Percentiles rank a stretch among this genome's conserved stretches.
These are phyloP conservation scores for Melinaea menophilus DNA, from an alignment of 2,888 invertebrate genomes.

Conservation along the genomic window DNA sequence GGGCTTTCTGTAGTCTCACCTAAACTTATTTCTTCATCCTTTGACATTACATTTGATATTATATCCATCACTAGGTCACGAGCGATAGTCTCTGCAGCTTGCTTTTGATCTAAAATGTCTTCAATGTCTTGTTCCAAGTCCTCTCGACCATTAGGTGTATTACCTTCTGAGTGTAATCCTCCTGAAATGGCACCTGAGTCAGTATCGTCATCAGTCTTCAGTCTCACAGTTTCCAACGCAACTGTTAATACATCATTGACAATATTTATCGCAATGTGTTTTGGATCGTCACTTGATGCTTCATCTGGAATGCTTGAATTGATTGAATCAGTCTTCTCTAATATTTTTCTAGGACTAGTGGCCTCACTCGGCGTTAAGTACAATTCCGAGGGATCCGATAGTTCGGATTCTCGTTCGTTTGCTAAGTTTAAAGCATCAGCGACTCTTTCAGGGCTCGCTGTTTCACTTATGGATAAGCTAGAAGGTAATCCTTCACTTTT, in stretches of 20 bases:
- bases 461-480: conserved; percentile 69
- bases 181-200: conserved; percentile 73
- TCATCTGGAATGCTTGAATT: conserved; percentile 49
- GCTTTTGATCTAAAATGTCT: conserved; percentile 59
- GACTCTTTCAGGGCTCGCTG: conserved; percentile 68
- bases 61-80: conserved; percentile 61
- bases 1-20: conserved; percentile 41
- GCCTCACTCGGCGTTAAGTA: conserved; percentile 83
- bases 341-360: conserved; percentile 68
- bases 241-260: conserved; percentile 72
- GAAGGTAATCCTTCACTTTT: conserved; percentile 73
- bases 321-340: conserved; percentile 62
- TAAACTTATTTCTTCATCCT: conserved; percentile 40
- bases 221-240: conserved; percentile 64
- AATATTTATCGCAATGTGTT: conserved; percentile 66
- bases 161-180: conserved; percentile 66
- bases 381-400: conserved; percentile 83
- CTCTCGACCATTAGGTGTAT: conserved; percentile 68
- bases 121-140: conserved; percentile 69
- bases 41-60: conserved; percentile 50
- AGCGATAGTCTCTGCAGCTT: conserved; percentile 56
- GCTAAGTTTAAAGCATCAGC: conserved; percentile 57
- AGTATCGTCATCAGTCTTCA: conserved; percentile 68
- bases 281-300: conserved; percentile 56
- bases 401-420: conserved; percentile 78